phyloP scores from a whole-genome alignment of 2,113 vertebrate genomes.

The Lepus europaeus region DNA sequence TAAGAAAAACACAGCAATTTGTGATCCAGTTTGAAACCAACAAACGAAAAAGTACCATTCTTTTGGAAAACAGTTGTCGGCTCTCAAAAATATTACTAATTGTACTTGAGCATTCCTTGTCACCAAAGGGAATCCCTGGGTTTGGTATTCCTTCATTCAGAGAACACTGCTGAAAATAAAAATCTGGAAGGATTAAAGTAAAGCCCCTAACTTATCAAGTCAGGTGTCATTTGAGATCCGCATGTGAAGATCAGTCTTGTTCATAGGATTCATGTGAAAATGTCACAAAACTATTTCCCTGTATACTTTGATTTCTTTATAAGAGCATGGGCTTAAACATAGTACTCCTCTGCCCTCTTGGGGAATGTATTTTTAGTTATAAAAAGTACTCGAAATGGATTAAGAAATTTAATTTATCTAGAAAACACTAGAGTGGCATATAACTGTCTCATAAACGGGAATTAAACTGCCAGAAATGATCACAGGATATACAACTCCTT shows the following conservation, averaged over 20 bases:
- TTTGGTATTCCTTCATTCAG: slow-evolving; percentile 83
- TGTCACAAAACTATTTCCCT: background rate
- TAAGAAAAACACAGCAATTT: slow-evolving; percentile 93
- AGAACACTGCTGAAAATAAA: slow-evolving; percentile 76
- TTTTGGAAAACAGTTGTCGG: slow-evolving; percentile 88
- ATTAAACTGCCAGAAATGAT: slow-evolving; percentile 47
- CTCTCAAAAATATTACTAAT: slow-evolving; percentile 90
- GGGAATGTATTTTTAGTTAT: slow-evolving; percentile 53
- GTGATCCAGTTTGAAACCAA: slow-evolving; percentile 89
- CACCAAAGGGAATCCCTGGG: slow-evolving; percentile 85
- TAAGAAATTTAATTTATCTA: slow-evolving; percentile 66
- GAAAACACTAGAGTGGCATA: slow-evolving; percentile 60
- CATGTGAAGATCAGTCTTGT: slow-evolving; percentile 51
- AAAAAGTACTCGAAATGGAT: slow-evolving; percentile 61
- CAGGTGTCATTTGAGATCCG: slow-evolving; percentile 55
- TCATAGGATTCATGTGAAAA: slow-evolving; percentile 51
- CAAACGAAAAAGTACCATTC: slow-evolving; percentile 83
- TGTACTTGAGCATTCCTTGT: slow-evolving; percentile 87
- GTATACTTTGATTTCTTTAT: slow-evolving; percentile 14
- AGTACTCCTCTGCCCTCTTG: slow-evolving; percentile 70
- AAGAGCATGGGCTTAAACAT: slow-evolving; percentile 44
- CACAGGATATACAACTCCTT: slow-evolving; percentile 59
- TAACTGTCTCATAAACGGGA: slow-evolving; percentile 59
- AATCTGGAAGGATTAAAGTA: slow-evolving; percentile 70
- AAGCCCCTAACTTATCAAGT: slow-evolving; percentile 77